These are phyloP conservation scores for Tromatobia lineatoria DNA, from an alignment of 2,888 invertebrate species.

Conservation along the genomic window DNA sequence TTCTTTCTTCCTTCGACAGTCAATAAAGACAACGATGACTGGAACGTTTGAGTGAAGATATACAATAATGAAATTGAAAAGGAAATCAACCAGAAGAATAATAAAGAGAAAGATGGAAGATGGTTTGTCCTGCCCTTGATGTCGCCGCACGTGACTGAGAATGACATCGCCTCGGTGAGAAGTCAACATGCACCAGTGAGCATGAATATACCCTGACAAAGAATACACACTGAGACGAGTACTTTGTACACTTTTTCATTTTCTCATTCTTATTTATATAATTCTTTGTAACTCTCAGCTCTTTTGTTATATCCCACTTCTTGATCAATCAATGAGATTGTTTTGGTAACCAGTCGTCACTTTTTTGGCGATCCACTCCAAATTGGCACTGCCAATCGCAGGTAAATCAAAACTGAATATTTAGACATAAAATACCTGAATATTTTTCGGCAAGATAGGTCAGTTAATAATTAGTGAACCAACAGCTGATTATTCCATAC, in stretches of 20 bases:
- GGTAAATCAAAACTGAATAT: neutral
- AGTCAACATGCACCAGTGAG: slow-evolving; percentile 71
- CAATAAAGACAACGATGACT: slow-evolving; percentile 70
- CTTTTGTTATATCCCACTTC: slow-evolving; percentile 6
- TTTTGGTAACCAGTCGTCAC: slow-evolving; percentile 40
- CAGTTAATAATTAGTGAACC: neutral
- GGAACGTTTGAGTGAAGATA: slow-evolving; percentile 48
- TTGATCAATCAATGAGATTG: slow-evolving; percentile 40
- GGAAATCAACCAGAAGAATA: slow-evolving; percentile 14
- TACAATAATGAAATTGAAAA: slow-evolving; percentile 17
- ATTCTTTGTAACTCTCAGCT: neutral
- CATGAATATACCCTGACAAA: slow-evolving; percentile 69
- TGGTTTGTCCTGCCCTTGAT: slow-evolving; percentile 22
- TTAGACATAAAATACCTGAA: too few relatives aligned
- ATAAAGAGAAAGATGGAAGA: slow-evolving; percentile 59
- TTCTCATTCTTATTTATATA: slow-evolving; percentile 1
- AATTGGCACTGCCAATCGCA: neutral
- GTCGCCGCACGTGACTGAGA: slow-evolving; percentile 26
- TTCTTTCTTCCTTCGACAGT: neutral
- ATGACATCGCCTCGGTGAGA: slow-evolving; percentile 64
- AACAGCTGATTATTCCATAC: neutral
- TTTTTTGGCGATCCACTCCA: neutral
- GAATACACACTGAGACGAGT: slow-evolving; percentile 36
- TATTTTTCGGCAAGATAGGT: neutral
- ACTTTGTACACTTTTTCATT: slow-evolving; percentile 19